Evolutionary conservation across 2,888 invertebrate species (phyloP).

Genomic region (Microplitis manilae): DNA sequence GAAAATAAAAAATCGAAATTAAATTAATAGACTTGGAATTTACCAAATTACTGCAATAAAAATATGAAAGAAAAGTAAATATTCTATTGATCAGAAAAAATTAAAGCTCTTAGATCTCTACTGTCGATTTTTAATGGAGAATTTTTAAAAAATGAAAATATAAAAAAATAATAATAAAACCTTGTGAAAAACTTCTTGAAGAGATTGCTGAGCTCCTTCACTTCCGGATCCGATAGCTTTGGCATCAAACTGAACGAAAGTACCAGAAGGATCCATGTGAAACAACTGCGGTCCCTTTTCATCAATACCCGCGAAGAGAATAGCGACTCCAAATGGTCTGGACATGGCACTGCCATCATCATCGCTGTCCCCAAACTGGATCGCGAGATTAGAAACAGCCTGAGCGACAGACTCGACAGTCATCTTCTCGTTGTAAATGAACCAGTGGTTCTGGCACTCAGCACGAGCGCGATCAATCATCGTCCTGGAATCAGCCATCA

Average conservation of each 20-base stretch:
- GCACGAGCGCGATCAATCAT: constrained; percentile 94
- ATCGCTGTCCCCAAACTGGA: constrained; percentile 99
- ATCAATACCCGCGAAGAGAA: constrained; percentile 96
- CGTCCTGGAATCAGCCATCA: constrained; percentile 98
- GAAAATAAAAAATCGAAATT: no score
- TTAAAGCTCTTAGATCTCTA: no score
- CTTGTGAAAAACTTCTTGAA: constrained; percentile 80
- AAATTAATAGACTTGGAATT: no score
- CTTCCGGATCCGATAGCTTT: constrained; percentile 99
- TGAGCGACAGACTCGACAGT: constrained; percentile 98
- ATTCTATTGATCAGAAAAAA: no score
- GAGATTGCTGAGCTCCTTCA: constrained; percentile 98
- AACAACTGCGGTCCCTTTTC: constrained; percentile 94
- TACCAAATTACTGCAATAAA: no score
- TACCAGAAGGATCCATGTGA: constrained; percentile 99
- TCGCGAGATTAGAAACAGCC: constrained; percentile 98
- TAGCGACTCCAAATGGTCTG: constrained; percentile 98
- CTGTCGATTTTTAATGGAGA: no score
- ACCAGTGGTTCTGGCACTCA: constrained; percentile 99
- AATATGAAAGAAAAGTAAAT: no score
- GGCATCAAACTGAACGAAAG: constrained; percentile 97
- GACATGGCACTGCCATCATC: constrained; percentile 96
- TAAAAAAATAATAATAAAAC: constrained; percentile 56
- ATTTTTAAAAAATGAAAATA: no score
- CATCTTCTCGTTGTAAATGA: constrained; percentile 97